Evolutionary conservation across 2,797 vertebrate species (phyloP), one percentile per base, ranked within the genome.

Genomic region (Remorina albescens): DNA sequence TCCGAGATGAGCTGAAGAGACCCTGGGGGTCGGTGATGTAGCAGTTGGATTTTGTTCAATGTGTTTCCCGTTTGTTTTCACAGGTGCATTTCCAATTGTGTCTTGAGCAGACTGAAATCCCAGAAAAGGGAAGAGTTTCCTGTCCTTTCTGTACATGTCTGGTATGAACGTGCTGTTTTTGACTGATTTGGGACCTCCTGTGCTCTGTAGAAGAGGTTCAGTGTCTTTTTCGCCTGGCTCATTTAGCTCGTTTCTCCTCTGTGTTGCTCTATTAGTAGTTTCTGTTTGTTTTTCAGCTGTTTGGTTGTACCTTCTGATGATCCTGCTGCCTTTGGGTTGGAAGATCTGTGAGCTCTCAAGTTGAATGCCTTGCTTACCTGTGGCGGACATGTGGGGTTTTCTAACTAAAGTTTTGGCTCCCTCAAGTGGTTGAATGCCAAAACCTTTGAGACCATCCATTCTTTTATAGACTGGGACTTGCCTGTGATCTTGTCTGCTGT

Each of bases 401-500:
- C 9, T 15, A 44, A 42, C 10, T 85, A 5, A 70, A 66, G 63
- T 7, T 74, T 64, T 83, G 78, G 77, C 77, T 80, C 82, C 83
- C 81, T 88, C 86, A 3, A 54, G 73, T 76, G 88, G 70, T 59
- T 0, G 71, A 71, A 32, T 13, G 4, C 15, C n/a, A 0, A 81
- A 83, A 28, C 67, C 85, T 68, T 69, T 67, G 8, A 82, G 36
- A 44, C 30, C 50, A n/a, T 73, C 60, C 5, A 39, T 26, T 19
- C 26, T 74, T 12, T 61, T 79, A 28, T 60, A 41, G 67, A 28
- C 61, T 34, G 16, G 70, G 8, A 64, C 25, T 15, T 0, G 21
- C 16, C 21, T 66, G 26, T 1, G 51, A 30, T 69, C 37, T 12
- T 39, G 28, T 15, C 61, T 56, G 4, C 3, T 23, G 26, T 58